Conservation (phyloP, 2,797 vertebrate species). For the Sciaenops ocellatus region DNA sequence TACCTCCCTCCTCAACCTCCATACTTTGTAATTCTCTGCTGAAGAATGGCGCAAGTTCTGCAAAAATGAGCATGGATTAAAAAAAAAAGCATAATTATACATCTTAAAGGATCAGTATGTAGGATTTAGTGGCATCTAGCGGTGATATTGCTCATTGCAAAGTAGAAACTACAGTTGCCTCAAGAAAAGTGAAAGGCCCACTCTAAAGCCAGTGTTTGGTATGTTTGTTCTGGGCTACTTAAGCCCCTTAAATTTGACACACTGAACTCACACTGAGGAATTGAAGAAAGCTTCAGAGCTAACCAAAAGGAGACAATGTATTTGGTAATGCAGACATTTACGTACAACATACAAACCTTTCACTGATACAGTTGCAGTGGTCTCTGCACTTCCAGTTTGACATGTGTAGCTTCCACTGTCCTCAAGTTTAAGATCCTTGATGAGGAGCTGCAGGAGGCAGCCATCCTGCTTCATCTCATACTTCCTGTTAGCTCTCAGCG, state of each 20-base stretch:
- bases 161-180: no score
- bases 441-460: constrained; percentile 82
- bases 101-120: no score
- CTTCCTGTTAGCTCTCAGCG: constrained; percentile 83
- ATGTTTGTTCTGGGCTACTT: no score
- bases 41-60: constrained; percentile 43
- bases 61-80: not conserved
- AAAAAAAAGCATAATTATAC: no score
- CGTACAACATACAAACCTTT: constrained; percentile 20
- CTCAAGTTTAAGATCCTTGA: constrained; percentile 84
- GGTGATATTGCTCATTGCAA: no score
- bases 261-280: no score
- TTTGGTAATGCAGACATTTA: not conserved
- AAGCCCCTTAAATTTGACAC: no score
- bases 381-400: constrained; percentile 70
- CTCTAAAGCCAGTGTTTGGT: no score
- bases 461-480: constrained; percentile 86
- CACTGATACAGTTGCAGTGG: constrained; percentile 64
- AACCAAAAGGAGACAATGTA: no score
- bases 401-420: constrained; percentile 91
- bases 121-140: no score
- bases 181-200: no score
- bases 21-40: constrained; percentile 78
- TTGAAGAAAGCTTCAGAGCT: no score
- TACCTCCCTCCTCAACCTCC: constrained; percentile 84